These are phyloP conservation scores for Aethes cnicana DNA, from an alignment of 2,888 invertebrate genomes.

Conservation along the genomic window DNA sequence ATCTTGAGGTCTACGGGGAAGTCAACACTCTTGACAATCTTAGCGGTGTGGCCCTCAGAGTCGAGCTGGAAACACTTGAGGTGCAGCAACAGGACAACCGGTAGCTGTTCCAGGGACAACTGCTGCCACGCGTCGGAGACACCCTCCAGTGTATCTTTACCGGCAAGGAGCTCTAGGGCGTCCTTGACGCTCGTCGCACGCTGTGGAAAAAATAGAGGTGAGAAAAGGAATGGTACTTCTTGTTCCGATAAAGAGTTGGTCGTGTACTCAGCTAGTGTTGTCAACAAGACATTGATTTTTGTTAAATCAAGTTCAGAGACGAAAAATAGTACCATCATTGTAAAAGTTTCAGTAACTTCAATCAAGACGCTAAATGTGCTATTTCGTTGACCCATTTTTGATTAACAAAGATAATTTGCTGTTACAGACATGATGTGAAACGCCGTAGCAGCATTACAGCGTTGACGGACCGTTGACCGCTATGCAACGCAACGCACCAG, in stretches of 20 bases:
- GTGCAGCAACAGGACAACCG: slow-evolving; percentile 93
- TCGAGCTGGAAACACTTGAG: slow-evolving; percentile 97
- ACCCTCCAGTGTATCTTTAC: slow-evolving; percentile 93
- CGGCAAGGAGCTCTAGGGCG: slow-evolving; percentile 92
- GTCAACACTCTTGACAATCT: slow-evolving; percentile 94
- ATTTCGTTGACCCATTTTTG: too few relatives aligned
- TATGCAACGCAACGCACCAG: too few relatives aligned
- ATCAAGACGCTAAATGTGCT: too few relatives aligned
- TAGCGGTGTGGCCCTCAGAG: slow-evolving; percentile 93
- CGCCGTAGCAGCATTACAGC: too few relatives aligned
- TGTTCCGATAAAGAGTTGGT: not conserved
- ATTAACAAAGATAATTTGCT: too few relatives aligned
- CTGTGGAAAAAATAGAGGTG: slow-evolving; percentile 63
- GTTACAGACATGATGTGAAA: too few relatives aligned
- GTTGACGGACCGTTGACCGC: too few relatives aligned
- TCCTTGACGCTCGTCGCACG: slow-evolving; percentile 92
- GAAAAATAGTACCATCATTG: slow-evolving; percentile 53
- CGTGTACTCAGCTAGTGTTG: slow-evolving; percentile 45
- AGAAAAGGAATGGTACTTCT: not conserved
- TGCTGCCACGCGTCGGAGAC: slow-evolving; percentile 96
- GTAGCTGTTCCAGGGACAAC: slow-evolving; percentile 93
- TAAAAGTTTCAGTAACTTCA: too few relatives aligned
- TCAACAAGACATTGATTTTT: slow-evolving; percentile 42
- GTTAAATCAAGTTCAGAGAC: slow-evolving; percentile 47
- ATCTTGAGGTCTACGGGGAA: slow-evolving; percentile 95